Evolutionary conservation across 2,113 vertebrate genomes (phyloP).

Genomic region (Atlantisia rogersi): DNA sequence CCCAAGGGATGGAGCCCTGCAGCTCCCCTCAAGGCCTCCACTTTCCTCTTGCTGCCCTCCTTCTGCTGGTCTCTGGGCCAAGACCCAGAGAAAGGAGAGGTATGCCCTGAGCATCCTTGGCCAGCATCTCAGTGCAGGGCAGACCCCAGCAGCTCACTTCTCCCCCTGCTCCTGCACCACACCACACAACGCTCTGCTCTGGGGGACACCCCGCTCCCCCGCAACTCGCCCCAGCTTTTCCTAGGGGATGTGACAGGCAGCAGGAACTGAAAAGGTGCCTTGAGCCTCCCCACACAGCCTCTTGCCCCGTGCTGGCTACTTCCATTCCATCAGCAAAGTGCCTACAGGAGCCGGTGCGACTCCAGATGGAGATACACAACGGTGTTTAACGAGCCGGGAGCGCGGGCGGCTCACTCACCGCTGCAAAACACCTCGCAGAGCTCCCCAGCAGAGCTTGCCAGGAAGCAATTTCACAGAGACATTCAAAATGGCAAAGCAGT

Average conservation of each 20-base stretch:
- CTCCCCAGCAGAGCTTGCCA: not conserved
- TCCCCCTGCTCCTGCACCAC: not conserved
- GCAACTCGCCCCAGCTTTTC: not conserved
- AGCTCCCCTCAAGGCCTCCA: fast-evolving
- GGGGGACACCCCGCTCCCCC: fast-evolving
- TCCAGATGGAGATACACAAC: fast-evolving
- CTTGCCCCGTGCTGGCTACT: fast-evolving
- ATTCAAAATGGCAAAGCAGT: not conserved
- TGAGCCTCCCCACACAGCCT: not conserved
- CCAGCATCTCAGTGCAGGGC: not conserved
- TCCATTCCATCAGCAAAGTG: not conserved
- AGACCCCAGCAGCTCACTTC: fast-evolving
- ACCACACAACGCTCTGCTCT: fast-evolving
- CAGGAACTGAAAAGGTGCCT: not conserved
- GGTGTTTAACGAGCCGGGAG: not conserved
- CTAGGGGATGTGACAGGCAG: not conserved
- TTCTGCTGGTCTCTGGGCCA: not conserved
- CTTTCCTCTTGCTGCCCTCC: not conserved
- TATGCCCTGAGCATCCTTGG: not conserved
- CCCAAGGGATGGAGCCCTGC: fast-evolving
- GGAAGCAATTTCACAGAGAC: not conserved
- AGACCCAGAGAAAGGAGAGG: not conserved
- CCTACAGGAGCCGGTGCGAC: fast-evolving
- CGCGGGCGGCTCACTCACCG: not conserved
- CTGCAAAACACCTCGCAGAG: not conserved